A percentile compares a stretch with the other conserved stretches of the same genome.
These are phyloP conservation scores for Nycticebus coucang DNA, from an alignment of 2,113 vertebrate species.

Conservation along the genomic window DNA sequence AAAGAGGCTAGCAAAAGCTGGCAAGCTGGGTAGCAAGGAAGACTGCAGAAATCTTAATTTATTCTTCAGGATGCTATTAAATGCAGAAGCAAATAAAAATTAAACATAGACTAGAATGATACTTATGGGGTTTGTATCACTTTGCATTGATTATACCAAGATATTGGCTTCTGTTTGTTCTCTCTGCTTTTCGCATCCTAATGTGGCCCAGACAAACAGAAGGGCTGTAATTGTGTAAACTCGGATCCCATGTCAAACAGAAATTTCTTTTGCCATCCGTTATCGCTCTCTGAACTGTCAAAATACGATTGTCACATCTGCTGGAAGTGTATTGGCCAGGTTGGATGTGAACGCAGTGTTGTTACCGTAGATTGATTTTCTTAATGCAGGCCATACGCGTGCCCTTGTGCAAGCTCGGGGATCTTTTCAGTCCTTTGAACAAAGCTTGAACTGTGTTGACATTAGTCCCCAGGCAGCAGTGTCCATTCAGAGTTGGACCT, in stretches of 20 bases:
- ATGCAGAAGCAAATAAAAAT: conserved; percentile 49
- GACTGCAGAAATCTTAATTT: conserved; percentile 11
- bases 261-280: conserved; percentile 62
- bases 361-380: conserved; percentile 76
- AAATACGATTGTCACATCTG: conserved; percentile 76
- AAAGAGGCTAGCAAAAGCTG: conserved; percentile 47
- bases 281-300: conserved; percentile 78
- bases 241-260: conserved; percentile 45
- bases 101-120: not conserved
- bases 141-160: conserved; percentile 59
- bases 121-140: not conserved
- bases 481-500: conserved; percentile 66
- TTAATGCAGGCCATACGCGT: conserved; percentile 68
- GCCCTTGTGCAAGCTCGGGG: not conserved
- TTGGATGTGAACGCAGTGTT: conserved; percentile 53
- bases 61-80: conserved; percentile 43
- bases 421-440: conserved; percentile 67
- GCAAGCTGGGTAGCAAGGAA: not conserved
- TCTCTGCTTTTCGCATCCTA: conserved; percentile 52
- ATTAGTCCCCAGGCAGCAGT: conserved; percentile 65
- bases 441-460: conserved; percentile 76
- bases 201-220: conserved; percentile 64
- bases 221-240: conserved; percentile 60
- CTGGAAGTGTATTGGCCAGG: conserved; percentile 53
- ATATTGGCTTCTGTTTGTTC: conserved; percentile 55